Conservation (phyloP, 2,888 invertebrate species). For the Phasia obesa region DNA sequence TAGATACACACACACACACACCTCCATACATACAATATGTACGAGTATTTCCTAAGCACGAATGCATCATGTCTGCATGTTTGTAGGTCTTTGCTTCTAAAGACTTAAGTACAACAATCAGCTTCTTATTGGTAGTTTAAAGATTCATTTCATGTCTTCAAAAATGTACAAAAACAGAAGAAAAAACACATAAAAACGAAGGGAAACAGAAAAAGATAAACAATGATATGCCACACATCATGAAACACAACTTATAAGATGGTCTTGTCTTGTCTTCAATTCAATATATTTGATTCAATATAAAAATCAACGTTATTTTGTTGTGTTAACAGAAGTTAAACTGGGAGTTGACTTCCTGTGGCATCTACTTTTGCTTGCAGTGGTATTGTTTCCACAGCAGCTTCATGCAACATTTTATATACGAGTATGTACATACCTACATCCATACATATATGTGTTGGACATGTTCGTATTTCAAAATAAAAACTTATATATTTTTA, state of each 20-base stretch:
- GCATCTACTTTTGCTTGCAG: conserved; percentile 52
- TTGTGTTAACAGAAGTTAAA: conserved; percentile 63
- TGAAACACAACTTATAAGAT: conserved; percentile 50
- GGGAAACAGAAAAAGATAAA: conserved; percentile 7
- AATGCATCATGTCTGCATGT: neutral
- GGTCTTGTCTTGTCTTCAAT: conserved; percentile 45
- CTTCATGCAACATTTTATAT: conserved; percentile 13
- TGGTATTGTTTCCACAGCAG: no score
- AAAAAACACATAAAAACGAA: neutral
- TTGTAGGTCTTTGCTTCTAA: conserved; percentile 17
- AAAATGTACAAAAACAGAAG: conserved; percentile 4
- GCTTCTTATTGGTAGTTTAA: conserved; percentile 62
- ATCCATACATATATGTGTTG: neutral
- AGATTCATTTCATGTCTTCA: conserved; percentile 58
- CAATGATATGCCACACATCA: conserved; percentile 65
- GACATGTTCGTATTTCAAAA: neutral
- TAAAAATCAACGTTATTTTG: conserved; percentile 55
- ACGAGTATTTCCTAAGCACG: neutral
- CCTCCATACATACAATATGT: neutral
- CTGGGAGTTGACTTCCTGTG: conserved; percentile 67
- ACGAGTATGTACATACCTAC: neutral
- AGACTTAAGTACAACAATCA: conserved; percentile 23
- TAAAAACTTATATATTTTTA: neutral
- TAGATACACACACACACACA: neutral
- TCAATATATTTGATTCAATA: conserved; percentile 30